Evolutionary conservation across 2,113 vertebrate species (phyloP).

Genomic region (Meriones unguiculatus): DNA sequence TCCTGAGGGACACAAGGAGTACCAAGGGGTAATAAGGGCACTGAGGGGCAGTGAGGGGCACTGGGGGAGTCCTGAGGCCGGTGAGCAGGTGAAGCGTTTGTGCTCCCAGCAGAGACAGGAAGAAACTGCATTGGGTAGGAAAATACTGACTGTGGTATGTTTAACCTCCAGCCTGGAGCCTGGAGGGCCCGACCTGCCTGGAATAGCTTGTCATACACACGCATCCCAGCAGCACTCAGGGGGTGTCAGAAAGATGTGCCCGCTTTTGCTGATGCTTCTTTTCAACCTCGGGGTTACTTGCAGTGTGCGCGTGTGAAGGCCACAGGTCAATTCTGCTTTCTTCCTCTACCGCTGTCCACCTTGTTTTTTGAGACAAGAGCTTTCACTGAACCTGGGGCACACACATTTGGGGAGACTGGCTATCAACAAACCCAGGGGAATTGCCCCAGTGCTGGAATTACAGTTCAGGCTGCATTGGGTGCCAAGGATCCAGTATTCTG

Average conservation of each 20-base stretch:
- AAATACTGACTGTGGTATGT: accelerated
- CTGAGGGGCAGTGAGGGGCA: not conserved
- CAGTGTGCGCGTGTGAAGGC: not conserved
- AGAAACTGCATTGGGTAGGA: accelerated
- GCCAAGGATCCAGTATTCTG: not conserved
- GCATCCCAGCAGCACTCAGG: not conserved
- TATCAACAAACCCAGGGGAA: not conserved
- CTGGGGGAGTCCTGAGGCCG: not conserved
- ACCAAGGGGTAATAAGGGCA: not conserved
- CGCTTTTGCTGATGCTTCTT: not conserved
- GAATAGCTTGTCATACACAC: not conserved
- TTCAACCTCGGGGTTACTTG: not conserved
- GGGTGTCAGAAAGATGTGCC: not conserved
- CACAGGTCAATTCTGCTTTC: not conserved
- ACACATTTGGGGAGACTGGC: not conserved
- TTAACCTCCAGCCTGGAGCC: not conserved
- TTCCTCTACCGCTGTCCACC: not conserved
- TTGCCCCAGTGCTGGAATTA: not conserved
- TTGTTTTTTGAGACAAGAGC: not conserved
- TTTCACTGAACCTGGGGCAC: too few species aligned
- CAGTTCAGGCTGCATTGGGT: not conserved
- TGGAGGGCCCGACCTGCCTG: not conserved
- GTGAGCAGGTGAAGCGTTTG: not conserved
- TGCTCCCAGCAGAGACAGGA: not conserved
- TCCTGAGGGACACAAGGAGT: not conserved